Evolutionary conservation across 2,888 invertebrate genomes (phyloP).

Genomic region (Tetanocera ferruginea): DNA sequence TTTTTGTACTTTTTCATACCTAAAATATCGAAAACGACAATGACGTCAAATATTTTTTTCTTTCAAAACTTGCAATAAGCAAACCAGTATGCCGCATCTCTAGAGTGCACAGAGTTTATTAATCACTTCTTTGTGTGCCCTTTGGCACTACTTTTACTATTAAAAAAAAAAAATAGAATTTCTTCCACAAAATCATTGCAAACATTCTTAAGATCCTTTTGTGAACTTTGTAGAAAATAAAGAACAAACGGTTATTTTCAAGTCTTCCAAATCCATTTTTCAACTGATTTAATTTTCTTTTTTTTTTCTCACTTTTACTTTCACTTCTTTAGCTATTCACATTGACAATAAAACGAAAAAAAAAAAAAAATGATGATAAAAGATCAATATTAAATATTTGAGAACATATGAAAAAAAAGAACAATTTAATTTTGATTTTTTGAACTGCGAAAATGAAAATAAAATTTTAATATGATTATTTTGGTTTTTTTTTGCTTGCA

Average conservation of each 20-base stretch:
- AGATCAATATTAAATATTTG: not conserved
- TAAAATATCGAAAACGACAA: no score
- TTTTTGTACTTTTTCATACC: no score
- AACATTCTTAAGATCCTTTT: no score
- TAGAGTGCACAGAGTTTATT: no score
- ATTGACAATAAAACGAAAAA: not conserved
- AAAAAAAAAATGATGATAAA: not conserved
- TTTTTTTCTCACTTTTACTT: not conserved
- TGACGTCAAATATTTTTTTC: no score
- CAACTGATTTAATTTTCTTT: conserved; percentile 9
- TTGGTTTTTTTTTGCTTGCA: conserved; percentile 9
- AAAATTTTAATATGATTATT: conserved; percentile 10
- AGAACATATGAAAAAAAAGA: not conserved
- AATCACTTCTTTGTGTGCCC: no score
- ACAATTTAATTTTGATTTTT: conserved; percentile 6
- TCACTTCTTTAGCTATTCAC: not conserved
- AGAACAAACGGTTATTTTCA: conserved; percentile 6
- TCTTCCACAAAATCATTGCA: no score
- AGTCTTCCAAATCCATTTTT: conserved; percentile 18
- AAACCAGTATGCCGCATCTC: no score
- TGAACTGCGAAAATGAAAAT: conserved; percentile 30
- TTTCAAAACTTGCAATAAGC: no score
- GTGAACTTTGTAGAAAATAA: no score
- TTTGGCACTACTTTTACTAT: no score
- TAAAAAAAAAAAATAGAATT: no score